Evolutionary conservation across 2,888 invertebrate species (phyloP).

Genomic region (Brachyopa scutellaris): DNA sequence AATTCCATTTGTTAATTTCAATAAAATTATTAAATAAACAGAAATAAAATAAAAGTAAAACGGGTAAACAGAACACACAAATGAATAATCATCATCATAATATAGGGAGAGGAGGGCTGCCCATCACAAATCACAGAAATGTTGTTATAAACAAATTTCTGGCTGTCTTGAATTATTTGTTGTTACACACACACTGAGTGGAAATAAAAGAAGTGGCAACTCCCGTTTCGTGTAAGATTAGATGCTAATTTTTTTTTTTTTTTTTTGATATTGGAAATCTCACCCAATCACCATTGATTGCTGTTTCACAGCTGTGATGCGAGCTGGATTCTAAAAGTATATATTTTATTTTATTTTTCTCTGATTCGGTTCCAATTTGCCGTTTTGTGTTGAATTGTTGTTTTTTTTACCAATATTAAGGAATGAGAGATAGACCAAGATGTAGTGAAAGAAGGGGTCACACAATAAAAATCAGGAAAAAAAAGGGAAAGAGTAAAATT

Average conservation of each 20-base stretch:
- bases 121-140: constrained; percentile 70
- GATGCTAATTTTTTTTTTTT: constrained; percentile 22
- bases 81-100: constrained; percentile 39
- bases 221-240: constrained; percentile 34
- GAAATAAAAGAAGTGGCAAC: constrained; percentile 37
- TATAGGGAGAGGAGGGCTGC: constrained; percentile 40
- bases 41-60: constrained; percentile 6
- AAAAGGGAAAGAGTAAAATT: constrained; percentile 51
- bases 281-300: constrained; percentile 46
- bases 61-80: constrained; percentile 37
- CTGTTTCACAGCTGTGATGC: constrained; percentile 65
- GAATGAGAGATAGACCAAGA: constrained; percentile 10
- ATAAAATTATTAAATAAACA: constrained; percentile 40
- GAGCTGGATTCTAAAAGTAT: constrained; percentile 40
- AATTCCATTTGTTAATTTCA: constrained; percentile 57
- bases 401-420: not conserved
- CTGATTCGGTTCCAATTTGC: constrained; percentile 35
- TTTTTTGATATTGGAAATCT: constrained; percentile 43
- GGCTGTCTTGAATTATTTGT: constrained; percentile 47
- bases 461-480: constrained; percentile 12
- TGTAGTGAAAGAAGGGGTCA: not conserved
- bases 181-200: constrained; percentile 52
- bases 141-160: constrained; percentile 61
- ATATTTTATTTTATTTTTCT: constrained; percentile 9
- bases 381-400: constrained; percentile 11